phyloP scores from a whole-genome alignment of 1,140 invertebrate genomes.

The Gryllus bimaculatus region DNA sequence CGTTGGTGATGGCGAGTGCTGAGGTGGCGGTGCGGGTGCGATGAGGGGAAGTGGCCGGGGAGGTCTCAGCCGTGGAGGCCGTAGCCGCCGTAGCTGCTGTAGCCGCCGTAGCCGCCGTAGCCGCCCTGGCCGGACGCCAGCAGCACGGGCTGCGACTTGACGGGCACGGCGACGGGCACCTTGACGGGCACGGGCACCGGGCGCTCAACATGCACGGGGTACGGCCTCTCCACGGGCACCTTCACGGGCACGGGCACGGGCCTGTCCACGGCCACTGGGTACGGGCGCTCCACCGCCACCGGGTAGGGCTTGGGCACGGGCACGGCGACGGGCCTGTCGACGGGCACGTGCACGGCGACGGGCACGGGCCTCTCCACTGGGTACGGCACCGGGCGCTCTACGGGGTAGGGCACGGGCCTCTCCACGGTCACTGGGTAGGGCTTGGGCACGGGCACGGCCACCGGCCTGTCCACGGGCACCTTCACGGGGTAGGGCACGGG shows the following conservation, averaged over 20 bases:
- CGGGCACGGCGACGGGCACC: slow-evolving; percentile 3
- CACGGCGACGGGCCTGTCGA: slow-evolving; percentile 16
- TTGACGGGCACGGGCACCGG: slow-evolving; percentile 9
- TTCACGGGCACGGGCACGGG: slow-evolving; percentile 35
- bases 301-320: slow-evolving; percentile 40
- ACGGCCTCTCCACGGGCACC: slow-evolving; percentile 34
- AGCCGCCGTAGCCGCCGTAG: background rate
- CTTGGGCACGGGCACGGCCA: slow-evolving; percentile 47
- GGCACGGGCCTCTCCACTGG: slow-evolving; percentile 14
- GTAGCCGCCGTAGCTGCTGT: background rate
- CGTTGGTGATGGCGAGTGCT: background rate
- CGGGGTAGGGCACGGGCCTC: slow-evolving; percentile 39
- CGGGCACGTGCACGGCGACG: slow-evolving; percentile 12
- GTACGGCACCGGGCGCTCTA: slow-evolving; percentile 16
- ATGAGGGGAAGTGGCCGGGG: background rate
- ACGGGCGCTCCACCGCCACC: background rate
- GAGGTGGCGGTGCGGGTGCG: background rate
- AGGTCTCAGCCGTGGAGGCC: background rate
- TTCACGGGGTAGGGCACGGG: slow-evolving; percentile 31
- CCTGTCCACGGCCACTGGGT: slow-evolving; percentile 35
- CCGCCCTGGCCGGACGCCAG: background rate
- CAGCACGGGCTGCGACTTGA: background rate
- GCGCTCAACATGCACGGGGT: slow-evolving; percentile 35
- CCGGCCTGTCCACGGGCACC: slow-evolving; percentile 48
- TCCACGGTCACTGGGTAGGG: slow-evolving; percentile 43